Percentiles rank a stretch among this genome's conserved stretches.
These are phyloP conservation scores for Nibea albiflora DNA, from an alignment of 2,113 vertebrate species.

Conservation along the genomic window DNA sequence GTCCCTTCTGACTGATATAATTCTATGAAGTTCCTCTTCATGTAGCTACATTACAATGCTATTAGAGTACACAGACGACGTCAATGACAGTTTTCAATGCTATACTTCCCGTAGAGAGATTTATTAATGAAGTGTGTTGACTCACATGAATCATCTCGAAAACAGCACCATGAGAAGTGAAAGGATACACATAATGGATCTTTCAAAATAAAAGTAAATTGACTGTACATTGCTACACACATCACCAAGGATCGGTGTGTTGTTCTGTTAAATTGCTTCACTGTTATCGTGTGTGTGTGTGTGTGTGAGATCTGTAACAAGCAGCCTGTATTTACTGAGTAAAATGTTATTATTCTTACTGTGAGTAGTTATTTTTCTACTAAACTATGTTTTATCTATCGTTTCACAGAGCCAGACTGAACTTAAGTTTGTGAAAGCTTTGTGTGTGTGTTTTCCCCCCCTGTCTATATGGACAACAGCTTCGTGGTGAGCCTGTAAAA, in stretches of 20 bases:
- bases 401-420: neutral
- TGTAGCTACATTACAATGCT: constrained; percentile 34
- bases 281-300: neutral
- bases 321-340: neutral
- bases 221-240: constrained; percentile 31
- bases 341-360: neutral
- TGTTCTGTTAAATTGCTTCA: neutral
- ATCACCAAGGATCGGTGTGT: neutral
- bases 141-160: neutral
- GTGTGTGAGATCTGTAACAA: neutral
- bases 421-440: neutral
- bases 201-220: constrained; percentile 23
- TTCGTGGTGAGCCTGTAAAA: neutral
- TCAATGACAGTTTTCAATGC: neutral
- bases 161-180: constrained; percentile 48
- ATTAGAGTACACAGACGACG: neutral
- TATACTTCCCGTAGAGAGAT: neutral
- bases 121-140: neutral
- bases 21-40: neutral
- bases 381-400: neutral
- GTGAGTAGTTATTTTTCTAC: neutral
- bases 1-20: constrained; percentile 10
- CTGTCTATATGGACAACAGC: too few relatives aligned
- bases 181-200: constrained; percentile 7
- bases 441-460: neutral